phyloP scores from a whole-genome alignment of 2,797 vertebrate genomes.

The Mionectes olivaceus region DNA sequence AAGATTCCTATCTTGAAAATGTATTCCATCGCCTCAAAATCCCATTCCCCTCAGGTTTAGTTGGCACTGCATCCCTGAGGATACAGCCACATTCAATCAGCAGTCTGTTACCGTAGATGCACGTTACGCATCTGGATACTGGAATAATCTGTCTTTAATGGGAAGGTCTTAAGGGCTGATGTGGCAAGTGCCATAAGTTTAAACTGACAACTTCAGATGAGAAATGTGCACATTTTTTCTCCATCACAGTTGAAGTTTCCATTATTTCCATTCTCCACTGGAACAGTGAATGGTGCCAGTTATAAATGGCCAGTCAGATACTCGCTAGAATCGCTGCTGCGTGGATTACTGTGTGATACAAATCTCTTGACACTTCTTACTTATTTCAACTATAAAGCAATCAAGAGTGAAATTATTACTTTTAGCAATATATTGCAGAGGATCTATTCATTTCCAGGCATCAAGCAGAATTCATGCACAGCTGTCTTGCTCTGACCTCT shows the following conservation, averaged over 20 bases:
- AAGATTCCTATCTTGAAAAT: not conserved
- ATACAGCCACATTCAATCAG: not conserved
- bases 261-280: slow-evolving; percentile 53
- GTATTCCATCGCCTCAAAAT: not conserved
- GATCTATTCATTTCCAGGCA: slow-evolving; percentile 19
- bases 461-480: not conserved
- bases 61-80: not conserved
- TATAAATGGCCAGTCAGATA: slow-evolving; percentile 51
- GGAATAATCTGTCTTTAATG: slow-evolving; percentile 33
- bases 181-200: slow-evolving; percentile 20
- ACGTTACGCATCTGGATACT: not conserved
- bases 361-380: slow-evolving; percentile 11
- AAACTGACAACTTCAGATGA: slow-evolving; percentile 46
- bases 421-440: not conserved
- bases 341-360: not conserved
- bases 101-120: not conserved
- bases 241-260: slow-evolving; percentile 24
- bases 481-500: not conserved
- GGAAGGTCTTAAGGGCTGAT: not conserved
- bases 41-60: not conserved
- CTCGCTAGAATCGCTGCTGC: not conserved
- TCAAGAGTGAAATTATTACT: slow-evolving; percentile 47
- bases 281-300: slow-evolving; percentile 42
- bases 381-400: slow-evolving; percentile 46
- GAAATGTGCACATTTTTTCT: slow-evolving; percentile 22